A percentile compares a stretch with the other conserved stretches of the same genome.
phyloP scores from a whole-genome alignment of 2,113 vertebrate genomes.

The Sphyrna mokarran region DNA sequence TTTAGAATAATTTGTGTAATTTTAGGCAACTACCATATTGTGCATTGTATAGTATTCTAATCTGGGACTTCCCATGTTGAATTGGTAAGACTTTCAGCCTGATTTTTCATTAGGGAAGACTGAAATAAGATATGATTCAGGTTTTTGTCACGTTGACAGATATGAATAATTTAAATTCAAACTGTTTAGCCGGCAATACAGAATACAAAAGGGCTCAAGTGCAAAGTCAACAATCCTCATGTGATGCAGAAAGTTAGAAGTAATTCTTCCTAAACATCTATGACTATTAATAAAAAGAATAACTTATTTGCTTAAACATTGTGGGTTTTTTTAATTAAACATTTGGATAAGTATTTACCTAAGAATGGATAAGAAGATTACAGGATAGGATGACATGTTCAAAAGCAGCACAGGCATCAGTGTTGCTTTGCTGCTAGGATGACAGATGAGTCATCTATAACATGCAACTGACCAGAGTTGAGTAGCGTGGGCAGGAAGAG shows the following conservation, averaged over 20 bases:
- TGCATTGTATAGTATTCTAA: not conserved
- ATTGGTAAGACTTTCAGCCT: not conserved
- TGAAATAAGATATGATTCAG: not conserved
- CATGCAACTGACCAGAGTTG: not conserved
- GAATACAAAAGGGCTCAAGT: not conserved
- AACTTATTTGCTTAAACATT: not conserved
- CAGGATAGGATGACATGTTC: not conserved
- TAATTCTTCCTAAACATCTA: not conserved
- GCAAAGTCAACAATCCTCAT: not conserved
- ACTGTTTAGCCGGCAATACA: not conserved
- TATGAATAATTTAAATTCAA: not conserved
- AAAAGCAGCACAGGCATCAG: not conserved
- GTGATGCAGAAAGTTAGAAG: not conserved
- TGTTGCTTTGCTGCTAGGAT: not conserved
- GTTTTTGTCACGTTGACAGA: not conserved
- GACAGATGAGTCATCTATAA: not conserved
- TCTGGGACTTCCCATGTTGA: not conserved
- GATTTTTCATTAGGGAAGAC: not conserved
- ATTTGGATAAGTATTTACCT: not conserved
- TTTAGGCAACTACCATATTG: not conserved
- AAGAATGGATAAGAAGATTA: not conserved
- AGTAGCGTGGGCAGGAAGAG: not conserved
- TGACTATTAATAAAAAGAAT: not conserved
- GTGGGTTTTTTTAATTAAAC: not conserved
- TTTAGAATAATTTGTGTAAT: not conserved